phyloP scores from a whole-genome alignment of 35 echinoderm and acorn worm genomes.

The Amphiura filiformis region DNA sequence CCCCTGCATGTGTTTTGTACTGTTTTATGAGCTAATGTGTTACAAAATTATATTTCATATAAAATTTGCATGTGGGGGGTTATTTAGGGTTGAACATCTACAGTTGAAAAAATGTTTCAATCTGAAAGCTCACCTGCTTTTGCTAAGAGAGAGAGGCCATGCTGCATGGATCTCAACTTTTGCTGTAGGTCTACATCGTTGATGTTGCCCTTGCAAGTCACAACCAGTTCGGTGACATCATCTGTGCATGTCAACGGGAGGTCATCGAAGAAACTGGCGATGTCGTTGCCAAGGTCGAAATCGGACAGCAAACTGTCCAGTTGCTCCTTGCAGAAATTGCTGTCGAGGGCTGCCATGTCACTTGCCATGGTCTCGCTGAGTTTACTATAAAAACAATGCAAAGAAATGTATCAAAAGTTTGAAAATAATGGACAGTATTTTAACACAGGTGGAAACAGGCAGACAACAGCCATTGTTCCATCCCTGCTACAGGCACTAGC shows the following conservation, averaged over 20 bases:
- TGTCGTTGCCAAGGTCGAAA: neutral
- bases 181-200: neutral
- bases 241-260: neutral
- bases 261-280: neutral
- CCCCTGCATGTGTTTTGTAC: no score
- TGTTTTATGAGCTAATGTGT: no score
- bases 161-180: neutral
- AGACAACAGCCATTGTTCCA: no score
- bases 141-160: neutral
- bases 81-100: no score
- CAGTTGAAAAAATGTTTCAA: no score
- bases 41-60: no score
- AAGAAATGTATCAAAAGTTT: no score
- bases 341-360: neutral
- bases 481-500: no score
- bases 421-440: no score
- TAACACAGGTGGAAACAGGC: no score
- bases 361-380: neutral
- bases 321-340: neutral
- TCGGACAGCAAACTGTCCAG: neutral
- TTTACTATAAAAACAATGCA: neutral
- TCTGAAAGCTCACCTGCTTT: neutral
- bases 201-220: constrained; percentile 3
- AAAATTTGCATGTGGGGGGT: no score
- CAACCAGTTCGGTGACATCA: neutral